These are phyloP conservation scores for Cettia cetti DNA, from an alignment of 2,113 vertebrate species.

Conservation along the genomic window DNA sequence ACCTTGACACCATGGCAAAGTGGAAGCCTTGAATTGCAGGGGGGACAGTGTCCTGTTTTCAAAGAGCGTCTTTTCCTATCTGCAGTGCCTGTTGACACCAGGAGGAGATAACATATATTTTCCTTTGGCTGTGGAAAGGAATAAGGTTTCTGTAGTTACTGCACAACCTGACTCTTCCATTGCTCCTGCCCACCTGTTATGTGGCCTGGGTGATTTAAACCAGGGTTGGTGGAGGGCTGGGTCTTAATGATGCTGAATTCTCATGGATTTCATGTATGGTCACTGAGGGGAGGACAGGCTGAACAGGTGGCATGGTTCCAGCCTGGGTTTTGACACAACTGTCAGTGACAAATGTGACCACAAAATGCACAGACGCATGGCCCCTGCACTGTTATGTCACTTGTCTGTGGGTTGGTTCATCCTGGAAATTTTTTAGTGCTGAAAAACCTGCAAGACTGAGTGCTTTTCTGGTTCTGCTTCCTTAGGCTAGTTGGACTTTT, in stretches of 20 bases:
- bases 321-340: neutral
- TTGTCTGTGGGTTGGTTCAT: neutral
- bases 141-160: neutral
- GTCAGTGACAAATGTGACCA: neutral
- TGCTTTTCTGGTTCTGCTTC: neutral
- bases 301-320: neutral
- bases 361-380: neutral
- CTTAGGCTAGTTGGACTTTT: neutral
- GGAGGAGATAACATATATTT: neutral
- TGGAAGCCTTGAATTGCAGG: neutral
- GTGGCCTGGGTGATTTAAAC: neutral
- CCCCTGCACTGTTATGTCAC: rapidly evolving
- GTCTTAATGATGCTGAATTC: neutral
- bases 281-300: neutral
- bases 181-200: neutral
- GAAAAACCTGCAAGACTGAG: neutral
- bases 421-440: neutral
- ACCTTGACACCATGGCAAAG: neutral
- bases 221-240: neutral
- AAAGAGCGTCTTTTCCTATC: neutral
- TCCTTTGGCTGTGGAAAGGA: neutral
- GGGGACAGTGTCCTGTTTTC: neutral
- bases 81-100: neutral
- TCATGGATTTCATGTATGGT: neutral
- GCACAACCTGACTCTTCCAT: neutral